Conservation (phyloP, 2,113 vertebrate genomes). For the Dicentrarchus labrax region DNA sequence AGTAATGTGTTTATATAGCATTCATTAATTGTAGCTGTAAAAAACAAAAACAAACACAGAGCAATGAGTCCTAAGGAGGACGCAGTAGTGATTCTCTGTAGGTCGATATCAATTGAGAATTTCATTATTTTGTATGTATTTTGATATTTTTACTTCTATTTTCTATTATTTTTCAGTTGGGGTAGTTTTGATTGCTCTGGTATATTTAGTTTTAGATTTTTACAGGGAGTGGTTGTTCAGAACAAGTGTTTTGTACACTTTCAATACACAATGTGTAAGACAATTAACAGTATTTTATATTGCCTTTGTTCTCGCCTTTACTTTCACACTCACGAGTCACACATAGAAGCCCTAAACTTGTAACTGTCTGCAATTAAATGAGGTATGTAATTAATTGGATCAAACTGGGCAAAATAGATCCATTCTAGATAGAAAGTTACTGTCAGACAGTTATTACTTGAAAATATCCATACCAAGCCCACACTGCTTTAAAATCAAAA, state of each 20-base stretch:
- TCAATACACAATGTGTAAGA: not conserved
- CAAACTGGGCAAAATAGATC: too few relatives aligned
- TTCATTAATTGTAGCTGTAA: conserved; percentile 31
- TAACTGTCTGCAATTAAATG: too few relatives aligned
- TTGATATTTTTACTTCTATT: not conserved
- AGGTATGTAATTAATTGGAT: too few relatives aligned
- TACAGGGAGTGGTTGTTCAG: not conserved
- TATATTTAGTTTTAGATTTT: not conserved
- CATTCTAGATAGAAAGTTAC: too few relatives aligned
- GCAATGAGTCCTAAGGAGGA: conserved; percentile 9
- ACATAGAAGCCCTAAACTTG: too few relatives aligned
- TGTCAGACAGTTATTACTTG: too few relatives aligned
- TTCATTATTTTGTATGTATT: conserved; percentile 5
- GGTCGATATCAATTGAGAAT: not conserved
- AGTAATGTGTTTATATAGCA: conserved; percentile 49
- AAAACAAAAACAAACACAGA: conserved; percentile 30
- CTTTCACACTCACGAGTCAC: too few relatives aligned
- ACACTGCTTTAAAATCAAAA: too few relatives aligned
- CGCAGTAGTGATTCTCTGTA: conserved; percentile 13
- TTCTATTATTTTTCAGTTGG: not conserved
- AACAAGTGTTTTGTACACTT: not conserved
- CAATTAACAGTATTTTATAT: not conserved
- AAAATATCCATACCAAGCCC: too few relatives aligned
- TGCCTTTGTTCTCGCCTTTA: too few relatives aligned
- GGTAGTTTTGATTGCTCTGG: not conserved